Evolutionary conservation across 2,797 vertebrate species (phyloP), one percentile per base, ranked within the genome.

Genomic region (Bradypus variegatus): DNA sequence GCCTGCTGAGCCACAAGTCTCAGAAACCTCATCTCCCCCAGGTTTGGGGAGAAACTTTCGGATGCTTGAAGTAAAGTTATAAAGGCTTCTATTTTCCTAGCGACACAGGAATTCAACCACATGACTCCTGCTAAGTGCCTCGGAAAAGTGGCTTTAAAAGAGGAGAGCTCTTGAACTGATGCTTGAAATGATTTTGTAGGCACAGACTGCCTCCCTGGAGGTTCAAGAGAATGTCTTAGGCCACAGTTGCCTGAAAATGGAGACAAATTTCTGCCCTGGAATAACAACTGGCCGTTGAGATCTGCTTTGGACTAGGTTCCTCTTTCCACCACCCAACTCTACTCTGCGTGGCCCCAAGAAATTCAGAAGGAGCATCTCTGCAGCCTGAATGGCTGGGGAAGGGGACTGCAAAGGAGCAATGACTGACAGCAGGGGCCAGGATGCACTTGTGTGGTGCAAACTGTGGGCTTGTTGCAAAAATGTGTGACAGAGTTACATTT

Each of bases 71-170:
- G 85, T 19, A 88, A 45, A 14, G 8, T 78, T 82, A 80, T 60
- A 70, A 70, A 78, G 89, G 53, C 70, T 91, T 92, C 62, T 8
- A 55, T 92, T 93, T 89, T 65, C 64, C 41, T 58, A 70, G 33
- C 33, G 41, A 82, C 69, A 85, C 38, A 45, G 64, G 62, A 50
- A 27, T 91, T 69, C 18, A 79, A 67, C 38, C 78, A 33, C 38
- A 15, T 13, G 62, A 65, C 72, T 94, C 36, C 64, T 69, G 41
- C 33, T 41, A 64, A 50, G 62, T 80, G 73, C 79, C 78, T 67
- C 50, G 85, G 60, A 92, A 92, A 82, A 23, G 38, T 53, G 48
- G 41, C 76, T 75, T 2, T 65, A 12, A 79, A 36, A 45, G 33
- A 92, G n/a, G 72, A n/a, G 85, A 53, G 65, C 36, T 27, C 38